These are phyloP conservation scores for Drosophila yooni DNA, from an alignment of 2,888 invertebrate species.

Conservation along the genomic window DNA sequence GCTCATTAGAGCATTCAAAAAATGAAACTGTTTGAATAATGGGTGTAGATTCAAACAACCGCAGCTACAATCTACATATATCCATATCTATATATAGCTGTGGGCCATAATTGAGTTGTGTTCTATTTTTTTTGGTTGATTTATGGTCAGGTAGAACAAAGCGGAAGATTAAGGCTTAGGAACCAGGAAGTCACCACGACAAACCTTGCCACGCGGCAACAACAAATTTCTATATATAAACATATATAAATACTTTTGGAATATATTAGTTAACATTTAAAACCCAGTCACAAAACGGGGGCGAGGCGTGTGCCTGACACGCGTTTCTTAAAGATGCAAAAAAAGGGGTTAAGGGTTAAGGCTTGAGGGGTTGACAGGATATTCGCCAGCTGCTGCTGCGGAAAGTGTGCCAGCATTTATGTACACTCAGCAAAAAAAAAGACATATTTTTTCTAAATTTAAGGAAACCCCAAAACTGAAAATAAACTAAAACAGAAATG, in stretches of 20 bases:
- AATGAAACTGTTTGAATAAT: slow-evolving; percentile 40
- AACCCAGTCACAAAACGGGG: slow-evolving; percentile 37
- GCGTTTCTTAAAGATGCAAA: slow-evolving; percentile 72
- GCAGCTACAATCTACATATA: slow-evolving; percentile 5
- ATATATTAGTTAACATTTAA: slow-evolving; percentile 78
- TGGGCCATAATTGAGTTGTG: slow-evolving; percentile 20
- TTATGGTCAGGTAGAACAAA: slow-evolving; percentile 58
- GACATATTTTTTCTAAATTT: no score
- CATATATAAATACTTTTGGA: slow-evolving; percentile 10
- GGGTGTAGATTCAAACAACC: slow-evolving; percentile 16
- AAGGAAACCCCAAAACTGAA: no score
- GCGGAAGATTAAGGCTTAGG: slow-evolving; percentile 6
- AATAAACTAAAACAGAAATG: no score
- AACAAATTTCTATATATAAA: slow-evolving; percentile 38
- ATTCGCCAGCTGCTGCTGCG: slow-evolving; percentile 33
- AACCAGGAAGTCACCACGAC: slow-evolving; percentile 48
- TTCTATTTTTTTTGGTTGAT: slow-evolving; percentile 57
- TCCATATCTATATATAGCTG: slow-evolving; percentile 2
- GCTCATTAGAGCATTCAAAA: slow-evolving; percentile 61
- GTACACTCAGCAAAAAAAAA: background rate
- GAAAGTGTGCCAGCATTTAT: slow-evolving; percentile 67
- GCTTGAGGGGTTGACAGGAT: slow-evolving; percentile 39
- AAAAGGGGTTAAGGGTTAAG: slow-evolving; percentile 38
- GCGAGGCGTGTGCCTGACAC: slow-evolving; percentile 74
- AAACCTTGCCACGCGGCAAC: slow-evolving; percentile 49